A percentile compares a stretch with the other conserved stretches of the same genome.
Evolutionary conservation across 2,888 invertebrate species (phyloP).

Genomic region (Eubasilissa splendida): DNA sequence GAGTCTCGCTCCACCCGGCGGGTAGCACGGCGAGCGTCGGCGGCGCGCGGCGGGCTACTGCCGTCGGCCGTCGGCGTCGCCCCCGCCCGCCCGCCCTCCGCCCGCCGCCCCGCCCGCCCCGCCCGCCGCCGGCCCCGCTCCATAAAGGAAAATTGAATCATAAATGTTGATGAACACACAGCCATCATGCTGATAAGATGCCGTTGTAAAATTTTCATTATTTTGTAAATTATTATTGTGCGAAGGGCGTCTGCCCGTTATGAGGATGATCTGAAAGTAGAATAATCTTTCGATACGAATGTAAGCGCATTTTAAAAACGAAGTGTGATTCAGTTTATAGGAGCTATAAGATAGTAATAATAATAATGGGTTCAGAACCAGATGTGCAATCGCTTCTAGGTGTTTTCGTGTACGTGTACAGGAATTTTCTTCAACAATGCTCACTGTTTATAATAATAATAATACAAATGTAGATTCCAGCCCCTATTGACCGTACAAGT

Average conservation of each 20-base stretch:
- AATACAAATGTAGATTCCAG: no score
- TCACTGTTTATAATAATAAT: no score
- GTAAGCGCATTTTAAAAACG: no score
- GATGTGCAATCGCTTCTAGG: no score
- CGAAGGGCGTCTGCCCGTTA: background rate
- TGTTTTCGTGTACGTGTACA: no score
- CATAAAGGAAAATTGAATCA: constrained; percentile 58
- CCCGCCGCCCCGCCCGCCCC: constrained; percentile 26
- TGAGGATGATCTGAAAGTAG: background rate
- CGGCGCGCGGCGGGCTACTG: constrained; percentile 32
- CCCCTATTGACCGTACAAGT: no score
- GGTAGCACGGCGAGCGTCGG: constrained; percentile 25
- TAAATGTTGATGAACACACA: constrained; percentile 58
- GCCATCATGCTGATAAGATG: constrained; percentile 57
- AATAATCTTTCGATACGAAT: no score
- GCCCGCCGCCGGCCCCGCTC: constrained; percentile 26
- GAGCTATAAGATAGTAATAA: no score
- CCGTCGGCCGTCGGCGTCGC: constrained; percentile 12
- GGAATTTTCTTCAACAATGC: no score
- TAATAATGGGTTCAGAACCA: no score
- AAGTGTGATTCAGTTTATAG: no score
- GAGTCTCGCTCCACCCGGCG: constrained; percentile 2
- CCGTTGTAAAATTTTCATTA: constrained; percentile 56
- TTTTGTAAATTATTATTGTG: constrained; percentile 50
- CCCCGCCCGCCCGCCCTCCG: constrained; percentile 16